Percentiles rank a stretch among this genome's conserved stretches.
phyloP scores from a whole-genome alignment of 2,888 invertebrate species.

The Dendrolimus houi region DNA sequence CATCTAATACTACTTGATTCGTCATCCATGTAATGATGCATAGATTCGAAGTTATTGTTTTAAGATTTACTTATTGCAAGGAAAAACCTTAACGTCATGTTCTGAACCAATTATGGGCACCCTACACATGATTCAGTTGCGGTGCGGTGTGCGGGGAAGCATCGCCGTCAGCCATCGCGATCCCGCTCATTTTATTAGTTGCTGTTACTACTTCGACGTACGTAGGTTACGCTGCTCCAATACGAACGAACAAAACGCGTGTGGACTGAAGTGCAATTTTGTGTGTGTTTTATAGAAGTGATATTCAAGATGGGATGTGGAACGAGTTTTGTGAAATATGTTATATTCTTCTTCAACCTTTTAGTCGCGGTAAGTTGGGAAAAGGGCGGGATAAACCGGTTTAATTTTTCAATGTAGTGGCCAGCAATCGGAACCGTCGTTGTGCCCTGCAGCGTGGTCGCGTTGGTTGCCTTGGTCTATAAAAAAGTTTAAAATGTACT shows the following conservation, averaged over 20 bases:
- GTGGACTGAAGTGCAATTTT: constrained; percentile 59
- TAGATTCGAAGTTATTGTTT: neutral
- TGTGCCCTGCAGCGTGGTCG: constrained; percentile 10
- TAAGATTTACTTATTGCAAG: neutral
- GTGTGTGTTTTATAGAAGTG: constrained; percentile 23
- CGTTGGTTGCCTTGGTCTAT: constrained; percentile 6
- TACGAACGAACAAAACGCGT: constrained; percentile 38
- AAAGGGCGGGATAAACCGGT: constrained; percentile 60
- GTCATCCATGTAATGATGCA: too few relatives aligned
- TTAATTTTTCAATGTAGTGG: constrained; percentile 50
- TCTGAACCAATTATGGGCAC: constrained; percentile 19
- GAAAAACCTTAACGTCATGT: neutral
- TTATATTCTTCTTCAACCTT: constrained; percentile 88
- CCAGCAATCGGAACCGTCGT: constrained; percentile 42
- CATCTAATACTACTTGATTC: too few relatives aligned
- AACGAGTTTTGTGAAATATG: constrained; percentile 86
- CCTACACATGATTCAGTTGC: constrained; percentile 35
- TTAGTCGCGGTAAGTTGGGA: constrained; percentile 83
- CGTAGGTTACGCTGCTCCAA: constrained; percentile 21
- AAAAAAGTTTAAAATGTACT: constrained; percentile 5
- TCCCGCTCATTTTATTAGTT: constrained; percentile 57
- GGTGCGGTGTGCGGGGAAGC: constrained; percentile 25
- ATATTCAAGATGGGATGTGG: constrained; percentile 79
- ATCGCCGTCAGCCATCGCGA: constrained; percentile 48
- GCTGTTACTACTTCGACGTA: constrained; percentile 35